A percentile compares a stretch with the other conserved stretches of the same genome.
These are phyloP conservation scores for Lysandra bellargus DNA, from an alignment of 2,888 invertebrate species.

Conservation along the genomic window DNA sequence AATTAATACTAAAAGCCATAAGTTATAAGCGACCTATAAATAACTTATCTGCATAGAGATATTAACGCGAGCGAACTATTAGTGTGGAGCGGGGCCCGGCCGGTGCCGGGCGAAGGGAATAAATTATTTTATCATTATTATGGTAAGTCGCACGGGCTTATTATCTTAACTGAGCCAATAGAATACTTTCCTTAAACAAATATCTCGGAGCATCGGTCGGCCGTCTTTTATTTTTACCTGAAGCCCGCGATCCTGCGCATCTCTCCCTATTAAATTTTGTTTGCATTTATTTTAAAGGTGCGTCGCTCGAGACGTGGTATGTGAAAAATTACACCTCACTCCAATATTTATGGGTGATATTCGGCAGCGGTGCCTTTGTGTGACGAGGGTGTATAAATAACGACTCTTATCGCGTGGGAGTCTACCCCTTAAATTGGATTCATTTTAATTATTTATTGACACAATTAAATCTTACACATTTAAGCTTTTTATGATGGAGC, in stretches of 20 bases:
- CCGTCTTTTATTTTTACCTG: conserved; percentile 78
- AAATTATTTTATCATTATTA: conserved; percentile 37
- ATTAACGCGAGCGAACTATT: conserved; percentile 20
- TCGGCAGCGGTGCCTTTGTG: conserved; percentile 81
- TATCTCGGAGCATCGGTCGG: conserved; percentile 69
- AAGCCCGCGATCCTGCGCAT: conserved; percentile 77
- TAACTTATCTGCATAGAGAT: conserved; percentile 19
- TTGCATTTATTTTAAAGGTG: conserved; percentile 82
- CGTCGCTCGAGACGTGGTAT: conserved; percentile 80
- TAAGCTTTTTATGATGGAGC: conserved; percentile 30
- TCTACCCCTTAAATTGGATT: conserved; percentile 76
- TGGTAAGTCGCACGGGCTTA: conserved; percentile 48
- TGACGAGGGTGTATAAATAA: conserved; percentile 79
- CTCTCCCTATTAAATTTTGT: conserved; percentile 82
- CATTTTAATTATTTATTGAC: conserved; percentile 78
- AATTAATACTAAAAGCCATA: conserved; percentile 12
- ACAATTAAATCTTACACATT: conserved; percentile 48
- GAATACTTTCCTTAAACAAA: conserved; percentile 58
- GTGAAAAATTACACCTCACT: conserved; percentile 81
- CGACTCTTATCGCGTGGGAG: conserved; percentile 81
- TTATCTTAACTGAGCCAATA: conserved; percentile 43
- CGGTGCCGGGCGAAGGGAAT: background rate
- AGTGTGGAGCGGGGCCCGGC: background rate
- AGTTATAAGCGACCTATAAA: conserved; percentile 14
- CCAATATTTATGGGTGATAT: conserved; percentile 82